These are phyloP conservation scores for Heliconius cydno DNA, from an alignment of 2,888 invertebrate genomes.

Conservation along the genomic window DNA sequence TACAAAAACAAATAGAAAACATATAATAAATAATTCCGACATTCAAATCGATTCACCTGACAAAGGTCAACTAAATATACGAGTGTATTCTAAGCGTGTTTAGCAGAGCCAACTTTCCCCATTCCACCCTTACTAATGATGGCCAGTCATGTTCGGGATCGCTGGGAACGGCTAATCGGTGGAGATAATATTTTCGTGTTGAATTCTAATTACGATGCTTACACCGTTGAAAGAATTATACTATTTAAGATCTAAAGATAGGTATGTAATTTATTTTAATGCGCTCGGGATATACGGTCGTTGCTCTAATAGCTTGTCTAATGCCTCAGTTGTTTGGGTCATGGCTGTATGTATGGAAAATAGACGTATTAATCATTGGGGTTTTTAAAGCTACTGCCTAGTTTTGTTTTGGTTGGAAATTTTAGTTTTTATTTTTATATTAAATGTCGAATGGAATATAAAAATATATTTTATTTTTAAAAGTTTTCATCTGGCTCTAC, in stretches of 20 bases:
- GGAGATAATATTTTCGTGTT: constrained; percentile 56
- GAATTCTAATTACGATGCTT: constrained; percentile 55
- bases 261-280: constrained; percentile 50
- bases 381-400: neutral
- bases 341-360: constrained; percentile 33
- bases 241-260: constrained; percentile 51
- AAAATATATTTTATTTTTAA: neutral
- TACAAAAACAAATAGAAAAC: neutral
- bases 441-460: neutral
- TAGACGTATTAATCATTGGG: constrained; percentile 15
- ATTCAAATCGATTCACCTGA: neutral
- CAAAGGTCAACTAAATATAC: neutral
- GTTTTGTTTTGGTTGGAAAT: neutral
- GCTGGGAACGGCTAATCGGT: constrained; percentile 60
- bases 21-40: neutral
- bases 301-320: constrained; percentile 46
- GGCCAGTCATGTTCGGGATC: constrained; percentile 63
- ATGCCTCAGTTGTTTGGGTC: constrained; percentile 39
- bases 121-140: constrained; percentile 61
- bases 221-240: constrained; percentile 59
- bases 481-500: too few species aligned
- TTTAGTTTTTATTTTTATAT: neutral
- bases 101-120: constrained; percentile 34
- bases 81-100: neutral
- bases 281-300: constrained; percentile 47